phyloP scores from a whole-genome alignment of 2,888 invertebrate genomes.

The Drosophila neonasuta region DNA sequence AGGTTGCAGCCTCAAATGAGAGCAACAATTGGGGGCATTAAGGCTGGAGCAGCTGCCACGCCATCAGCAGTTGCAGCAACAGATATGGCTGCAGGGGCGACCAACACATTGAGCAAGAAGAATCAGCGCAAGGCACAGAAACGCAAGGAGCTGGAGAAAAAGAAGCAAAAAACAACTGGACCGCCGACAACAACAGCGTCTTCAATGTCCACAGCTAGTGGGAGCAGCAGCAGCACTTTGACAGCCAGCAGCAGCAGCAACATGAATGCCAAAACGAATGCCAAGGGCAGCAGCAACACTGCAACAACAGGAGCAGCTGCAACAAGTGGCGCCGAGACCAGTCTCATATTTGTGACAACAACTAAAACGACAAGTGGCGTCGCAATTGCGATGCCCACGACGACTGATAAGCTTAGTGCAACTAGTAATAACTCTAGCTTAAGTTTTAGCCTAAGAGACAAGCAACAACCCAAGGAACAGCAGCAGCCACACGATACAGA shows the following conservation, averaged over 20 bases:
- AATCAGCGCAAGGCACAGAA: conserved; percentile 67
- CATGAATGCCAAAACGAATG: conserved; percentile 13
- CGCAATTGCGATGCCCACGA: conserved; percentile 47
- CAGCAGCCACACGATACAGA: conserved; percentile 20
- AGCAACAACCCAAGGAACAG: conserved; percentile 54
- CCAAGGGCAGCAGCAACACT: conserved; percentile 24
- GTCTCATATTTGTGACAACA: conserved; percentile 48
- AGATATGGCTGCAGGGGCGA: conserved; percentile 19
- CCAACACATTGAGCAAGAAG: conserved; percentile 48
- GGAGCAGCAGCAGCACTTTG: conserved; percentile 29
- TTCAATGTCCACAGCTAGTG: conserved; percentile 40
- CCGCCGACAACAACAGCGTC: conserved; percentile 36
- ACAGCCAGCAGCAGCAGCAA: conserved; percentile 33
- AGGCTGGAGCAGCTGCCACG: conserved; percentile 14
- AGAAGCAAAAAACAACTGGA: conserved; percentile 55
- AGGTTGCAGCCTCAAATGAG: conserved; percentile 22
- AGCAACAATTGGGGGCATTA: conserved; percentile 10
- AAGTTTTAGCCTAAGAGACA: conserved; percentile 73
- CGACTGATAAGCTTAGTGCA: conserved; percentile 79
- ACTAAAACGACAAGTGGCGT: conserved; percentile 53
- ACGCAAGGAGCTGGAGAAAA: conserved; percentile 76
- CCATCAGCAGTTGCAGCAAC: conserved; percentile 7
- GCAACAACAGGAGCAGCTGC: conserved; percentile 5
- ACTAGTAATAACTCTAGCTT: conserved; percentile 74
- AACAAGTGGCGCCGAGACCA: conserved; percentile 31